Conservation (phyloP, 2,888 invertebrate genomes). For the Caenorhabditis plicata region DNA sequence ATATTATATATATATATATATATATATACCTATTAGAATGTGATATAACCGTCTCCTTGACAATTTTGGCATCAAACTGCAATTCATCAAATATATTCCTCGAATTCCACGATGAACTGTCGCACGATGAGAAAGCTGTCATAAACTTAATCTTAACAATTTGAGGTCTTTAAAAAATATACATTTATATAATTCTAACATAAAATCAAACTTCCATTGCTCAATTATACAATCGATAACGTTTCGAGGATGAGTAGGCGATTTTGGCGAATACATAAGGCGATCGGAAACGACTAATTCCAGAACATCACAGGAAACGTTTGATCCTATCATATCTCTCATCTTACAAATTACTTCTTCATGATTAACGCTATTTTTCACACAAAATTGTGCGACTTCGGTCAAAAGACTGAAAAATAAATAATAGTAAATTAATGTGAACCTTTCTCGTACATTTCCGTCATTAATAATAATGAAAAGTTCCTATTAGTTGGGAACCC, state of each 20-base stretch:
- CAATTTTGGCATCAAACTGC: conserved; percentile 18
- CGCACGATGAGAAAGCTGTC: conserved; percentile 18
- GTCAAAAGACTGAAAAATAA: background rate
- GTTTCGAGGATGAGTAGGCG: conserved; percentile 20
- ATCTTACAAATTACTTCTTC: background rate
- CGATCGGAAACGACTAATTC: conserved; percentile 31
- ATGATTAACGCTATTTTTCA: background rate
- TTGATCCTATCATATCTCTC: background rate
- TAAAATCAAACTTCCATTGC: conserved; percentile 8
- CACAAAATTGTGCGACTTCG: background rate
- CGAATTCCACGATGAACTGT: conserved; percentile 8
- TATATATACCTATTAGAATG: too few relatives aligned
- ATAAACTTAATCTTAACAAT: conserved; percentile 20
- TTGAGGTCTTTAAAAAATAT: conserved; percentile 1
- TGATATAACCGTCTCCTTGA: background rate
- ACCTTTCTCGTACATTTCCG: conserved; percentile 11
- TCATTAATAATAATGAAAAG: conserved; percentile 17
- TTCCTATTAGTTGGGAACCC: background rate
- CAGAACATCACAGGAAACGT: conserved; percentile 15
- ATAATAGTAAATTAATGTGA: background rate
- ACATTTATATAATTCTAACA: background rate
- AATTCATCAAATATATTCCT: conserved; percentile 17
- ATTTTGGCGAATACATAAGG: conserved; percentile 8
- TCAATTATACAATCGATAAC: conserved; percentile 24
- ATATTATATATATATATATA: too few relatives aligned